These are phyloP conservation scores for Pardalotus punctatus DNA, from an alignment of 2,113 vertebrate species.

Conservation along the genomic window DNA sequence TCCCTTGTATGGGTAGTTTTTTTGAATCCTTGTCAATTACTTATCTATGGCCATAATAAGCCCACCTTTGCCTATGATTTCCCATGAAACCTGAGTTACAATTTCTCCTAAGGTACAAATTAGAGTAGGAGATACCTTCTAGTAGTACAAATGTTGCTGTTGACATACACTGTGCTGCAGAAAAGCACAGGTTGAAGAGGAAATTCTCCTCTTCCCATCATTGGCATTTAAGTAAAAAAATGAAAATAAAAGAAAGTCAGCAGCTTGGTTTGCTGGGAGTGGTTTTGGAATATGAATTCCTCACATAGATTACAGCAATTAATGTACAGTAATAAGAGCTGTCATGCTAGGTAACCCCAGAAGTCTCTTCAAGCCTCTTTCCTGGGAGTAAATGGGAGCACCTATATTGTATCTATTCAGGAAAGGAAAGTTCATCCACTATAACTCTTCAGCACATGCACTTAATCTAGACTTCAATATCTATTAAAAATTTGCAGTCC, in stretches of 20 bases:
- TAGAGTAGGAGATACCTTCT: not conserved
- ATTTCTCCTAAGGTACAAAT: not conserved
- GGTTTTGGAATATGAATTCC: not conserved
- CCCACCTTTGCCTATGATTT: not conserved
- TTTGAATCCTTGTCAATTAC: not conserved
- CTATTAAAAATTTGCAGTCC: not conserved
- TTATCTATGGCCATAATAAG: not conserved
- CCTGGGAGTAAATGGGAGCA: not conserved
- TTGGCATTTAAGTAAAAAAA: not conserved
- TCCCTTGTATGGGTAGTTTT: not conserved
- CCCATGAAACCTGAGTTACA: not conserved
- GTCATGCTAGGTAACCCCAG: accelerated
- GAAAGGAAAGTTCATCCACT: not conserved
- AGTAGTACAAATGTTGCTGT: not conserved
- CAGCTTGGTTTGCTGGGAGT: not conserved
- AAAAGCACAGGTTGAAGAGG: not conserved
- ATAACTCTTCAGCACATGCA: not conserved
- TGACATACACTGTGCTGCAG: not conserved
- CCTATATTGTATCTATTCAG: not conserved
- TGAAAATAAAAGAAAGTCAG: not conserved
- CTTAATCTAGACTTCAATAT: not conserved
- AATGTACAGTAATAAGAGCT: not conserved
- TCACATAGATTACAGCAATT: not conserved
- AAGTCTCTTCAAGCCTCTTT: not conserved
- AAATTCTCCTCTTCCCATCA: not conserved